Evolutionary conservation across 2,888 invertebrate species (phyloP).

Genomic region (Microctonus aethiopoides): DNA sequence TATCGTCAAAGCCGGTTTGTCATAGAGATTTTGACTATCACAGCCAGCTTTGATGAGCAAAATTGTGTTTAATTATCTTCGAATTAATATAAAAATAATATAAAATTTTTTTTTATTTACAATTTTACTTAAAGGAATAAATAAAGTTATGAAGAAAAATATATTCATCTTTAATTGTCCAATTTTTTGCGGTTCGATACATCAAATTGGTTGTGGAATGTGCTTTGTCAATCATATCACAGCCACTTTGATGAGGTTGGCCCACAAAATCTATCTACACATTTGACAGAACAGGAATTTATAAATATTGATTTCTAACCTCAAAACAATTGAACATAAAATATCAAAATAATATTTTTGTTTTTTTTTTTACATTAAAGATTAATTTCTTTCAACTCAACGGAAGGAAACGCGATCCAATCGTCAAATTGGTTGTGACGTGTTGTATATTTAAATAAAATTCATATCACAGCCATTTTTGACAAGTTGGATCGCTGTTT

Average conservation of each 20-base stretch:
- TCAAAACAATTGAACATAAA: background rate
- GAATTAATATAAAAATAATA: background rate
- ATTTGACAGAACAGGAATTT: background rate
- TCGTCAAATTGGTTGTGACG: conserved; percentile 86
- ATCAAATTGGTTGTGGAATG: conserved; percentile 92
- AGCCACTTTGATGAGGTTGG: conserved; percentile 97
- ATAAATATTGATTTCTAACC: background rate
- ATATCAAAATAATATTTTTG: conserved; percentile 13
- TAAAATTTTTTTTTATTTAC: background rate
- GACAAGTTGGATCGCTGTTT: conserved; percentile 84
- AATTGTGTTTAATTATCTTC: conserved; percentile 69
- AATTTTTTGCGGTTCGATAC: conserved; percentile 73
- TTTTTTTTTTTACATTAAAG: background rate
- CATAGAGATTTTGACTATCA: conserved; percentile 84
- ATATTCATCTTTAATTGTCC: conserved; percentile 2
- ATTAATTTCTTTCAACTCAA: background rate
- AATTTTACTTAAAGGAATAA: background rate
- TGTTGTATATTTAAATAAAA: conserved; percentile 68
- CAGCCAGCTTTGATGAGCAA: conserved; percentile 97
- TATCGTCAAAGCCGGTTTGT: conserved; percentile 87
- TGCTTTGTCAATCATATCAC: conserved; percentile 83
- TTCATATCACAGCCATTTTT: conserved; percentile 96
- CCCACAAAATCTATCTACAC: conserved; percentile 67
- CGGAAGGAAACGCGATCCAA: conserved; percentile 65
- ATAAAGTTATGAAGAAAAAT: background rate